Evolutionary conservation across 2,888 invertebrate genomes (phyloP).

Genomic region (Spilarctia lutea): DNA sequence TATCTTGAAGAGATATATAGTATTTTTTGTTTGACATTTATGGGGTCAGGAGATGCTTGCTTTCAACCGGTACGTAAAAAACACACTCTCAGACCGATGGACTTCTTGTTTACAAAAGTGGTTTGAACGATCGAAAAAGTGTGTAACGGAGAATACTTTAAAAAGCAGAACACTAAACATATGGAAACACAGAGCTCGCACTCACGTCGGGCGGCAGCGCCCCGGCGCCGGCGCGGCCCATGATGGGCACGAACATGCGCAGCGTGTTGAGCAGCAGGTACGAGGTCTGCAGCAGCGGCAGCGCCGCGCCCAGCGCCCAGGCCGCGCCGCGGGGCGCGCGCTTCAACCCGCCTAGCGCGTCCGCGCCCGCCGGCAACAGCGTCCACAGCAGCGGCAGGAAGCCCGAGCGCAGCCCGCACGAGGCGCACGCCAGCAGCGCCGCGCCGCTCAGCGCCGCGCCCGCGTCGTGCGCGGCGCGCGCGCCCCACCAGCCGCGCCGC

Average conservation of each 20-base stretch:
- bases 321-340: slow-evolving; percentile 86
- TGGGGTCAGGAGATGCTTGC: too few relatives aligned
- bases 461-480: slow-evolving; percentile 60
- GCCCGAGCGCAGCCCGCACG: slow-evolving; percentile 68
- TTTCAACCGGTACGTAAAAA: too few relatives aligned
- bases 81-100: too few relatives aligned
- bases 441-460: slow-evolving; percentile 43
- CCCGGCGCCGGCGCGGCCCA: slow-evolving; percentile 91
- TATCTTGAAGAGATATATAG: too few relatives aligned
- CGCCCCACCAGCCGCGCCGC: slow-evolving; percentile 68
- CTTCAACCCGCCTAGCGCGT: slow-evolving; percentile 84
- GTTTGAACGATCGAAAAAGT: too few relatives aligned
- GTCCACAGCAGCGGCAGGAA: slow-evolving; percentile 89
- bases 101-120: too few relatives aligned
- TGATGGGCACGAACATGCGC: slow-evolving; percentile 92
- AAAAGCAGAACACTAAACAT: too few relatives aligned
- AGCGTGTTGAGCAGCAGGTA: slow-evolving; percentile 90
- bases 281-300: slow-evolving; percentile 89
- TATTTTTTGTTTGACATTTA: too few relatives aligned
- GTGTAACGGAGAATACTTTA: too few relatives aligned
- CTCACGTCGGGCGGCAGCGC: slow-evolving; percentile 89
- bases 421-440: slow-evolving; percentile 88
- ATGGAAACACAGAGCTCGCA: too few relatives aligned
- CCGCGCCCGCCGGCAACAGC: slow-evolving; percentile 85
- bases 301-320: slow-evolving; percentile 73